Evolutionary conservation across 2,888 invertebrate genomes (phyloP), one percentile per base, ranked within the genome.

Genomic region (Prosopocoilus inquinatus): DNA sequence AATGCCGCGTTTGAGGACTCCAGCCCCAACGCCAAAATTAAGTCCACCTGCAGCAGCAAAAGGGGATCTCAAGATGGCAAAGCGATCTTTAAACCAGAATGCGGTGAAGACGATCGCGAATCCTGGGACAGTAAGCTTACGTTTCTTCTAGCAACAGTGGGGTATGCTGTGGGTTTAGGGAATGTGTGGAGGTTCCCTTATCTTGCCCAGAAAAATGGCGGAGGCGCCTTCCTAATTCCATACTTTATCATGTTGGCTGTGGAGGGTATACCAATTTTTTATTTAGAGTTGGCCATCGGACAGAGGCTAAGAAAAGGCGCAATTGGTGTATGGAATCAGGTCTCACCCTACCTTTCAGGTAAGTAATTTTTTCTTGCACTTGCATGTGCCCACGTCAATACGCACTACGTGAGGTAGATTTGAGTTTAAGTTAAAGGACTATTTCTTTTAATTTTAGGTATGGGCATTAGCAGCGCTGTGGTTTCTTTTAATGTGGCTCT

Each of bases 111-210:
- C 63, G 91, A 91, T 65, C 80, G 94, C 41, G 94, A 94, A 75
- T 91, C 91, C 45, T 95, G 94, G 94, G 94, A 94, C 75, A 93
- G 90, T 75, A 94, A 94, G 76, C 79, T 95, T 54, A 95, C 95
- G 47, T 96, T 95, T 75, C 81, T 96, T 12, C 76, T 96, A 64
- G 95, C 95, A 0, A 95, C 95, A n/a, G 90, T 96, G 38, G 94
- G 94, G 53, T 69, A 67, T 13, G 96, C 96, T 3, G 96, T 96
- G 1, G 96, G 96, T 0, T 81, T 96, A 39, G 96, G 96, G 3
- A 96, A 96, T 71, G 95, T 95, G 1, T 96, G 96, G 96, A 83
- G 96, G 64, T 96, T 96, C 77, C 96, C 96, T 0, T 96, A 96
- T 77, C 79, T 96, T 63, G 94, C 95, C 0, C 95, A 96, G 73